Percentiles rank a stretch among this genome's conserved stretches.
These are phyloP conservation scores for Ctenopoma multispine DNA, from an alignment of 2,797 vertebrate species.

Conservation along the genomic window DNA sequence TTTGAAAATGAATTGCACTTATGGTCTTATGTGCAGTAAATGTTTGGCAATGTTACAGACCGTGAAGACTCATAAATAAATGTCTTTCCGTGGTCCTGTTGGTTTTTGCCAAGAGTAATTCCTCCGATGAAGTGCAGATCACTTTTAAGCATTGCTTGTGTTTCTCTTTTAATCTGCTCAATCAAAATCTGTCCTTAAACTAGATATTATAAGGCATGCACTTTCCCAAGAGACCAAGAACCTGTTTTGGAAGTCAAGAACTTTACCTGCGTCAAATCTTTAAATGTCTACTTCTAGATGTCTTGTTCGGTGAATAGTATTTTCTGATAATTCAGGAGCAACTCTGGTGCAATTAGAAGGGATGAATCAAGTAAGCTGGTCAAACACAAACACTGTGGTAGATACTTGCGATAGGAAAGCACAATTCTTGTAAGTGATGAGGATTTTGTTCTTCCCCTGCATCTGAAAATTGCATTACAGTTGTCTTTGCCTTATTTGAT, in stretches of 20 bases:
- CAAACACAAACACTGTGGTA: neutral
- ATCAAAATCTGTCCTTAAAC: conserved; percentile 11
- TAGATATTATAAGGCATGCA: neutral
- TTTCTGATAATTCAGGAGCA: neutral
- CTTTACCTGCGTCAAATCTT: neutral
- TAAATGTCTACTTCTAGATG: neutral
- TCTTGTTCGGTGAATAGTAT: neutral
- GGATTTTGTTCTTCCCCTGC: too few species aligned
- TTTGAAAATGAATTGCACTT: conserved; percentile 2
- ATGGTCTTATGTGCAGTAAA: conserved; percentile 6
- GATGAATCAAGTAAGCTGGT: neutral
- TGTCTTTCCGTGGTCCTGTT: neutral
- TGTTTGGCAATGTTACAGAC: conserved; percentile 8
- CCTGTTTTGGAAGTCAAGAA: neutral
- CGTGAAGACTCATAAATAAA: neutral
- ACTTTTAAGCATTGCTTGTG: neutral
- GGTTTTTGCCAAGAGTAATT: conserved; percentile 4
- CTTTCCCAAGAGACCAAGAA: neutral
- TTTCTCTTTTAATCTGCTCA: conserved; percentile 8
- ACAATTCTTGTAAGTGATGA: neutral
- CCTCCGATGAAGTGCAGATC: neutral
- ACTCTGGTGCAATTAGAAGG: neutral
- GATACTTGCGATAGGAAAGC: neutral
- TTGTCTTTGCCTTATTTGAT: neutral
- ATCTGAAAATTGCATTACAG: neutral